Base-by-base conservation (phyloP, 92 coral and sea anemone species). In the Ricordea florida region DNA sequence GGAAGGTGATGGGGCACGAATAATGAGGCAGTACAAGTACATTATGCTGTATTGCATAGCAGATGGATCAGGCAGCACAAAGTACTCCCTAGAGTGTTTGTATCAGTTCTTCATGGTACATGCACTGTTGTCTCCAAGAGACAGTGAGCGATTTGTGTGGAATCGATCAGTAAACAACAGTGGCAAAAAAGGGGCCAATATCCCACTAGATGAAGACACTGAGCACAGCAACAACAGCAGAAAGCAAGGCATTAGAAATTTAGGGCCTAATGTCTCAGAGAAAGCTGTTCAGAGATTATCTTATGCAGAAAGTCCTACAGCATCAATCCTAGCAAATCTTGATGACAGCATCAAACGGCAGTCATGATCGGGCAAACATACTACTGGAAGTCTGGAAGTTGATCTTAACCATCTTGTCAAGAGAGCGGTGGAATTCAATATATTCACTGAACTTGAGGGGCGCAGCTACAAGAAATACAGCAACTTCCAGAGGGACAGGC, bases 241-340 rank as follows among this genome's bases (percentile, higher is more conserved):
- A 38, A 76, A 84, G 42, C 66, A 65, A 34, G 81, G 89, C 13
- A 76, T 76, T 30, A 76, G 50, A 55, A 57, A 84, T 34, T 68
- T 84, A n/a, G 89, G 84, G 3, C 89, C 89, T 8, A 84, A 84
- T 68, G 57, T 76, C 15, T 34, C 89, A 3, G 80, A 76, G 43
- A 56, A 48, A 15, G 66, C 79, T 25, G 52, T 84, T 11, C 14
- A 65, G 3, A 32, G 66, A 52, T 5, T 52, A 43, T 17, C n/a
- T 14, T 43, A 10, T 43, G 18, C n/a, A n/a, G n/a, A n/a, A n/a
- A n/a, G n/a, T n/a, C n/a, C n/a, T n/a, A n/a, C n/a, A n/a, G n/a
- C n/a, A n/a, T n/a, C n/a, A n/a, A n/a, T n/a, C n/a, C n/a, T n/a
- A n/a, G n/a, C n/a, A n/a, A n/a, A n/a, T n/a, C n/a, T n/a, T n/a